Evolutionary conservation across 2,888 invertebrate genomes (phyloP).

Genomic region (Parnassius mnemosyne): DNA sequence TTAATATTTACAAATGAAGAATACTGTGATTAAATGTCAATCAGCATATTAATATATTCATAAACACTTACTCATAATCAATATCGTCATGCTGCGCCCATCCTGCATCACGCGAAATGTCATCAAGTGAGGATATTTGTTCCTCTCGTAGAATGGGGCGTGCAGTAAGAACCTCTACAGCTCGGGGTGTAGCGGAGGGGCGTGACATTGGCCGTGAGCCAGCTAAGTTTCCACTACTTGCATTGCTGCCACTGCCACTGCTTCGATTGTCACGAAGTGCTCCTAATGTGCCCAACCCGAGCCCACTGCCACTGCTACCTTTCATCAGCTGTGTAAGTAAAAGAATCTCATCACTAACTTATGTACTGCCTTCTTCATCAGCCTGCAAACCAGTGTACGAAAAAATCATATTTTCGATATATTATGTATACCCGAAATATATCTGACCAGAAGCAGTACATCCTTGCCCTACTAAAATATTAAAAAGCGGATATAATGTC

Average conservation of each 20-base stretch:
- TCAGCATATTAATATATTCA: conserved; percentile 4
- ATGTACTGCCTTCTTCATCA: neutral
- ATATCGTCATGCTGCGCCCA: conserved; percentile 97
- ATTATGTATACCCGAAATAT: too few relatives aligned
- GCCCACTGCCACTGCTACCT: conserved; percentile 73
- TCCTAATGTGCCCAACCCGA: conserved; percentile 68
- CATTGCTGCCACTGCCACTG: conserved; percentile 37
- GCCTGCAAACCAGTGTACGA: neutral
- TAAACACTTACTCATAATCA: conserved; percentile 87
- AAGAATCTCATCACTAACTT: neutral
- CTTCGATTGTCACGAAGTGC: conserved; percentile 58
- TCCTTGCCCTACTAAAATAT: too few relatives aligned
- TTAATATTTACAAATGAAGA: conserved; percentile 5
- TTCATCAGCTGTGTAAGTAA: conserved; percentile 60
- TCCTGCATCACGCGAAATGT: conserved; percentile 92
- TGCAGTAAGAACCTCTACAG: conserved; percentile 83
- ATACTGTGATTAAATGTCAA: neutral
- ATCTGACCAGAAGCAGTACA: too few relatives aligned
- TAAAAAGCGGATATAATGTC: too few relatives aligned
- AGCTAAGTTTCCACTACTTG: conserved; percentile 33
- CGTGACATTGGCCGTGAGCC: conserved; percentile 41
- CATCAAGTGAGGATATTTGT: conserved; percentile 94
- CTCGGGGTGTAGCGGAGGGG: conserved; percentile 66
- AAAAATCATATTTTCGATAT: too few relatives aligned
- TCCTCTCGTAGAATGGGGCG: conserved; percentile 96